phyloP scores from a whole-genome alignment of 2,797 vertebrate species.

The Pangasius sanitwongsei region DNA sequence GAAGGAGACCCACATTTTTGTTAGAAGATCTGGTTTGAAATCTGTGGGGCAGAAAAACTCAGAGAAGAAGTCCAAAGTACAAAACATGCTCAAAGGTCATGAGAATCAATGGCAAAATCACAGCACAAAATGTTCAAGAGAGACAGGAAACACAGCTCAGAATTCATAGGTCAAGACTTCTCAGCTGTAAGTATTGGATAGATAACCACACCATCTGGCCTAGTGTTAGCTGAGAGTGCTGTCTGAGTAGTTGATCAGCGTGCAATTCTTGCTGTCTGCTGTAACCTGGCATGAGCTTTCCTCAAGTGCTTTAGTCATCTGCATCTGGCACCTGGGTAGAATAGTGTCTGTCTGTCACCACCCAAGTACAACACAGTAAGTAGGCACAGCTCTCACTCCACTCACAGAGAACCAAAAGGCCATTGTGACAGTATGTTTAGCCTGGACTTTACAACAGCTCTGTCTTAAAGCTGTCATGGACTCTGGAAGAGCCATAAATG shows the following conservation, averaged over 20 bases:
- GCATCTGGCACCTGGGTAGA: conserved; percentile 18
- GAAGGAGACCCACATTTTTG: background rate
- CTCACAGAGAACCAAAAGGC: conserved; percentile 8
- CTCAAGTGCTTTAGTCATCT: conserved; percentile 34
- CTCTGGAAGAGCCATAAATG: background rate
- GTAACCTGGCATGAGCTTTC: conserved; percentile 15
- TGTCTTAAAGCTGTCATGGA: background rate
- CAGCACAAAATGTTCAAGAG: background rate
- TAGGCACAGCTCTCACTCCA: background rate
- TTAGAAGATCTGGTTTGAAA: background rate
- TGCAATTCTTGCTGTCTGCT: conserved; percentile 19
- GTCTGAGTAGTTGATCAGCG: background rate
- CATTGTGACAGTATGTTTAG: conserved; percentile 3
- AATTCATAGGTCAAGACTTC: conserved; percentile 33
- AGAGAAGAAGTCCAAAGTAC: background rate
- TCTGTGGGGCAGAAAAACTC: background rate
- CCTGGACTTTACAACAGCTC: background rate
- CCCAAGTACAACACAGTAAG: conserved; percentile 10
- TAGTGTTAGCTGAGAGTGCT: background rate
- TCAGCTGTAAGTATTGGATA: conserved; percentile 41
- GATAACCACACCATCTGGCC: conserved; percentile 1
- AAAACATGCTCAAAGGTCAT: background rate
- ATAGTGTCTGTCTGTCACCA: conserved; percentile 13
- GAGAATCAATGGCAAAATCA: background rate
- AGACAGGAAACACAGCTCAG: conserved; percentile 4